These are phyloP conservation scores for Deroplatys truncata DNA, from an alignment of 2,888 invertebrate genomes.

Conservation along the genomic window DNA sequence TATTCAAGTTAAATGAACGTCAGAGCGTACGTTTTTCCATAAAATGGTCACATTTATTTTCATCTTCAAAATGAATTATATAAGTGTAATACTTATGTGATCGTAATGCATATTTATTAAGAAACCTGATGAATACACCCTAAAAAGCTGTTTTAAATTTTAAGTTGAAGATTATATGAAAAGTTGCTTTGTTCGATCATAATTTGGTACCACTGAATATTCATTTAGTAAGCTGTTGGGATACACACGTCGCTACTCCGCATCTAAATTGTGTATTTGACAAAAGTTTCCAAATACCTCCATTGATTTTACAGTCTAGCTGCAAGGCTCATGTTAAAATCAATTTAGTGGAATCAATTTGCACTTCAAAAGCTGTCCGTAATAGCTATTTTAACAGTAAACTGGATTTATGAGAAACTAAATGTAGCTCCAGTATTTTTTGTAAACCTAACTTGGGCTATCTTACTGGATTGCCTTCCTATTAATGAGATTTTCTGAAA, in stretches of 20 bases:
- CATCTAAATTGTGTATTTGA: not conserved
- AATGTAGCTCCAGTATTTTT: not conserved
- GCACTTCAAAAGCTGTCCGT: not conserved
- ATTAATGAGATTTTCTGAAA: not conserved
- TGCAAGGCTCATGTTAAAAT: not conserved
- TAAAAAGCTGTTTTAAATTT: not conserved
- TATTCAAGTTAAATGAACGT: not conserved
- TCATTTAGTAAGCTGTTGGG: not conserved
- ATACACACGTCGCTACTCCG: not conserved
- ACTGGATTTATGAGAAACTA: not conserved
- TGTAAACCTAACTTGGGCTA: too few species aligned
- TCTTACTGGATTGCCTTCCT: not conserved
- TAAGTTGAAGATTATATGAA: not conserved
- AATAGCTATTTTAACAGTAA: not conserved
- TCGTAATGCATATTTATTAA: not conserved
- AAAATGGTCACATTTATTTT: not conserved
- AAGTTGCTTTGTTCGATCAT: too few species aligned
- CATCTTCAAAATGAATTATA: not conserved
- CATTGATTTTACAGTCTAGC: not conserved
- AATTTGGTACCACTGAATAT: not conserved
- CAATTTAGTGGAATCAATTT: not conserved
- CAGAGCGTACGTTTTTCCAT: not conserved
- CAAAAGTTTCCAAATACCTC: not conserved
- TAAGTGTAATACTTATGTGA: not conserved
- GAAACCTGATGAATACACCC: not conserved